phyloP scores from a whole-genome alignment of 92 coral and sea anemone genomes.

The Desmophyllum pertusum region DNA sequence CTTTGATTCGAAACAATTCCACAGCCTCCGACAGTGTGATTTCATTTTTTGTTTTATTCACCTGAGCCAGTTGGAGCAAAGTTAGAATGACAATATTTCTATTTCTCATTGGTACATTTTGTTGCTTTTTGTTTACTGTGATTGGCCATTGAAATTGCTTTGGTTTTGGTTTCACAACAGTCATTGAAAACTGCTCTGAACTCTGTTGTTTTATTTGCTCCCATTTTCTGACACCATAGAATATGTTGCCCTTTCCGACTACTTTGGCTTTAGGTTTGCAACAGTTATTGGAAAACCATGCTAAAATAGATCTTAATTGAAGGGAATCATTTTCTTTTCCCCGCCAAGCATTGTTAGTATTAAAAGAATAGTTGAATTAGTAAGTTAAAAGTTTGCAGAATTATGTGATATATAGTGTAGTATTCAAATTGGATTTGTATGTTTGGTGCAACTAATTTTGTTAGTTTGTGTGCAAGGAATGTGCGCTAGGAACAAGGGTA shows the following conservation, averaged over 20 bases:
- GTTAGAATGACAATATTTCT: too few species aligned
- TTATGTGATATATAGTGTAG: background rate
- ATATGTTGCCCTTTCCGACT: background rate
- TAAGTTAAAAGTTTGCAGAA: background rate
- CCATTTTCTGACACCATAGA: background rate
- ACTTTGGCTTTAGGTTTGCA: background rate
- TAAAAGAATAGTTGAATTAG: background rate
- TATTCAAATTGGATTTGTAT: background rate
- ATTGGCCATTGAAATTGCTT: too few species aligned
- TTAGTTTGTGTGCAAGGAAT: background rate
- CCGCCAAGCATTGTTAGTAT: background rate
- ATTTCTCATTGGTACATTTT: too few species aligned
- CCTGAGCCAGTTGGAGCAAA: too few species aligned
- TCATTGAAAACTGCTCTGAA: too few species aligned
- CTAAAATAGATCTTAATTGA: background rate
- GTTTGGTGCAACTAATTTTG: background rate
- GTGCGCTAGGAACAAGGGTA: background rate
- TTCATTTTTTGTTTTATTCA: too few species aligned
- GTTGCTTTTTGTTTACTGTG: too few species aligned
- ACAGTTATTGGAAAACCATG: background rate
- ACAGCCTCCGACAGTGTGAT: too few species aligned
- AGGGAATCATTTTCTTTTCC: background rate
- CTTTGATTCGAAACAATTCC: background rate
- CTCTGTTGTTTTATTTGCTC: too few species aligned
- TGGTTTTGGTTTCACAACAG: too few species aligned